Evolutionary conservation across 2,113 vertebrate genomes (phyloP), one percentile per base, ranked within the genome.

Genomic region (Ictalurus punctatus): DNA sequence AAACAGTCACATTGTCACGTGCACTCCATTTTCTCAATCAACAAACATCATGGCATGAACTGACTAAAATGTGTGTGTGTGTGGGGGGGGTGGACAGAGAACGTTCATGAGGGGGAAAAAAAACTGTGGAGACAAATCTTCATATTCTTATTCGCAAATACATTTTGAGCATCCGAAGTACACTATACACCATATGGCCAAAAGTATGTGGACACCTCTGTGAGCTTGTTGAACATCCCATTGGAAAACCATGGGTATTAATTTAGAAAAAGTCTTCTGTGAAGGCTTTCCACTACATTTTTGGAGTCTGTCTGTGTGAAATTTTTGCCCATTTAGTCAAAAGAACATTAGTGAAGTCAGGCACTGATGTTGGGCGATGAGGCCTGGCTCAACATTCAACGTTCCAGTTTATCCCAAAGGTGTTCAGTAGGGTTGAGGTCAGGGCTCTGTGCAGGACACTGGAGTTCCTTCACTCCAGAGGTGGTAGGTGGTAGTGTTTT

Each of bases 1-100:
- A 85, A 92, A 91, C 90, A 91, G 84, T 86, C 85, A 84, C 74
- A 44, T 48, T 37, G 23, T 83, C 69, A 65, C 54, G 73, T 80
- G 87, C 84, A 0, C 65, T 83, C 84, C 83, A 86, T 84, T 86
- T 86, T 83, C 27, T 89, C 85, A 87, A 78, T 85, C 73, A 79
- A 79, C 56, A 63, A 54, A 79, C 21, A 67, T 37, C 59, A 56
- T 80, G 73, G 59, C 25, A 56, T 34, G 59, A 79, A 52, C 71
- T 17, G 44, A 83, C 63, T 30, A 19, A 30, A 54, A 56, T 54
- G 48, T 56, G 78, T 48, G 48, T 52, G 48, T n/a, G n/a, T n/a
- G n/a, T n/a, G 2, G 7, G n/a, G 4, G 3, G 8, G 10, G 6
- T 48, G 44, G 59, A 14, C 37, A 73, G 16, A 74, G 40, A 78